These are phyloP conservation scores for Pithys albifrons DNA, from an alignment of 2,113 vertebrate genomes.

Conservation along the genomic window DNA sequence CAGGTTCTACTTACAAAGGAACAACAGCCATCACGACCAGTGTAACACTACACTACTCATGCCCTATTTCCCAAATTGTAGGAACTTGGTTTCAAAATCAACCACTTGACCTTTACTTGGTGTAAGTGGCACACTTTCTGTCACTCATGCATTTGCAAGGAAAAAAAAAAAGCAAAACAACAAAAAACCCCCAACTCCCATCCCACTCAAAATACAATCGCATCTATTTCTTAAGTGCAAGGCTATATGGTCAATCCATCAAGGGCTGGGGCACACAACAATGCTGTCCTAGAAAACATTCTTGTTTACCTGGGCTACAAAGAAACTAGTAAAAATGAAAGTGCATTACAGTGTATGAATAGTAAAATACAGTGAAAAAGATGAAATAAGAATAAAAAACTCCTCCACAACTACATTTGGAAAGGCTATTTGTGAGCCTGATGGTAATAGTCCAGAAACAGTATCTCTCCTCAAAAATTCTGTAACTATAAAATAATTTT, in stretches of 20 bases:
- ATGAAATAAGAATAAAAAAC: not conserved
- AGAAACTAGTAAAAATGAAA: not conserved
- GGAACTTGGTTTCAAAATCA: not conserved
- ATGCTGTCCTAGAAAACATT: not conserved
- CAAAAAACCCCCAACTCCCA: not conserved
- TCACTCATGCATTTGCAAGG: not conserved
- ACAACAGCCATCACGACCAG: not conserved
- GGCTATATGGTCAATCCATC: not conserved
- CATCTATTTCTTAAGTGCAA: not conserved
- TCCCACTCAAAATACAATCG: not conserved
- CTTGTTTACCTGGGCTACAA: not conserved
- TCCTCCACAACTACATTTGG: not conserved
- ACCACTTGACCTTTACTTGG: not conserved
- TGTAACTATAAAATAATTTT: not conserved
- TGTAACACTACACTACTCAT: not conserved
- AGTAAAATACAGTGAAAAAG: not conserved
- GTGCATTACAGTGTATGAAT: not conserved
- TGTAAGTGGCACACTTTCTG: not conserved
- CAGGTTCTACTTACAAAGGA: not conserved
- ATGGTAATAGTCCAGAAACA: not conserved
- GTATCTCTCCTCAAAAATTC: not conserved
- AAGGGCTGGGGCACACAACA: not conserved
- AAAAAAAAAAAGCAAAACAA: not conserved
- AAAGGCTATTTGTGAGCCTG: not conserved
- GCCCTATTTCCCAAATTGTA: not conserved